Evolutionary conservation across 2,888 invertebrate genomes (phyloP), one percentile per base, ranked within the genome.

Genomic region (Busseola fusca): DNA sequence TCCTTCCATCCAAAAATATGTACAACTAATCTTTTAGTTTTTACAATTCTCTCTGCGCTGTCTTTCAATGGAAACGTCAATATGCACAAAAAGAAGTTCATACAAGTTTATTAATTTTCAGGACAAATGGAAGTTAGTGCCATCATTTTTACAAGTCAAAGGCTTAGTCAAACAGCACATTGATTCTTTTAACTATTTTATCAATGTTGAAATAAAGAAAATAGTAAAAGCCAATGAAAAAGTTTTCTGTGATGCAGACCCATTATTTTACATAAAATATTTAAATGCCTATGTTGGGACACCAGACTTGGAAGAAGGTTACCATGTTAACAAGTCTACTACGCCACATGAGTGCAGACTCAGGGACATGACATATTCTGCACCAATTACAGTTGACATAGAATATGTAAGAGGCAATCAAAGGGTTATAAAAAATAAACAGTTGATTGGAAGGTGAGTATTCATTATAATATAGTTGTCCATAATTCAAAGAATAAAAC

Each of bases 141-240:
- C 99, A 65, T 98, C 99, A 0, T 99, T 99, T 95, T 94, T 99
- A 58, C 97, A 98, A 96, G 97, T 98, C 0, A 99, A 99, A 93
- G 99, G 99, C 1, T 96, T 99, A 58, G 99, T 99, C 0, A 99
- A 99, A 88, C 99, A 99, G 89, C 99, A 99, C 92, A 99, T 99
- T 75, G 99, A 99, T 92, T 99, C 99, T 0, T 99, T 99, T 90
- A 99, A 99, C 95, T 99, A 99, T 93, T 99, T 99, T 87, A 98
- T 99, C 64, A 99, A 99, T 95, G 98, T 98, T 27, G 99, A 99
- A 95, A 99, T 99, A 56, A 99, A 99, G 91, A 99, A 99, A 91
- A 99, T 99, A 80, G 98, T 99, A 21, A 97, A 98, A 92, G 99
- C 99, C 0, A 99, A 99, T 95, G 97, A 98, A 86, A 98, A 97